Percentiles rank a stretch among this genome's conserved stretches.
phyloP scores from a whole-genome alignment of 2,797 vertebrate species.

The Phalloptychus januarius region DNA sequence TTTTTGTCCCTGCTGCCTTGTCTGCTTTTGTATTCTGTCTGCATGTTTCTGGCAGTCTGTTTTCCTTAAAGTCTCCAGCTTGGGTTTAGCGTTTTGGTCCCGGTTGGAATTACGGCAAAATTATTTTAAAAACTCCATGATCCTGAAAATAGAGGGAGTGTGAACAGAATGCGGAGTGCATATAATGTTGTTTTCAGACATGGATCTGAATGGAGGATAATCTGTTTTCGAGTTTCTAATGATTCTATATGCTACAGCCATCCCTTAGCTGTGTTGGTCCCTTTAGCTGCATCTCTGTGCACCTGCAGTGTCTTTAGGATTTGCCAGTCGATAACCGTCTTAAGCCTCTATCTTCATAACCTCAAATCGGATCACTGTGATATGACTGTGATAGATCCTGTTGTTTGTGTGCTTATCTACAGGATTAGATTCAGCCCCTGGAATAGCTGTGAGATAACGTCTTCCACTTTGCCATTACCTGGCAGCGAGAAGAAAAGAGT shows the following conservation, averaged over 20 bases:
- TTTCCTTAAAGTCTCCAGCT: constrained; percentile 9
- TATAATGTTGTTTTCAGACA: neutral
- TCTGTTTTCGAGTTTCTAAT: neutral
- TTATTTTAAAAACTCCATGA: neutral
- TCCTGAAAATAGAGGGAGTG: neutral
- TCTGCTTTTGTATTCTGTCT: constrained; percentile 1
- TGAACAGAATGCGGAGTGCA: constrained; percentile 7
- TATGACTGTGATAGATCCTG: constrained; percentile 34
- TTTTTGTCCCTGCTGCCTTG: constrained; percentile 22
- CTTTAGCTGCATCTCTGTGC: constrained; percentile 20
- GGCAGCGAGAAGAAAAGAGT: constrained; percentile 21
- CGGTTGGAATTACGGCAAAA: neutral
- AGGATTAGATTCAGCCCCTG: constrained; percentile 57
- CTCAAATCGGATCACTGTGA: constrained; percentile 61
- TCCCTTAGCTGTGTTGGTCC: neutral
- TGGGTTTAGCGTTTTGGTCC: constrained; percentile 2
- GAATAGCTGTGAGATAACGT: constrained; percentile 19
- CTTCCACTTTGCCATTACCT: constrained; percentile 35
- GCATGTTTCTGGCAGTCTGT: neutral
- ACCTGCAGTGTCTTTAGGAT: constrained; percentile 36
- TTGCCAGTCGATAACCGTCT: constrained; percentile 43
- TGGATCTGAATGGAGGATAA: no score
- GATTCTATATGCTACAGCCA: neutral
- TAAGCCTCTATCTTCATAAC: constrained; percentile 58
- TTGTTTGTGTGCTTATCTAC: constrained; percentile 64